These are phyloP conservation scores for Eretmochelys imbricata DNA, from an alignment of 2,113 vertebrate genomes.

Conservation along the genomic window DNA sequence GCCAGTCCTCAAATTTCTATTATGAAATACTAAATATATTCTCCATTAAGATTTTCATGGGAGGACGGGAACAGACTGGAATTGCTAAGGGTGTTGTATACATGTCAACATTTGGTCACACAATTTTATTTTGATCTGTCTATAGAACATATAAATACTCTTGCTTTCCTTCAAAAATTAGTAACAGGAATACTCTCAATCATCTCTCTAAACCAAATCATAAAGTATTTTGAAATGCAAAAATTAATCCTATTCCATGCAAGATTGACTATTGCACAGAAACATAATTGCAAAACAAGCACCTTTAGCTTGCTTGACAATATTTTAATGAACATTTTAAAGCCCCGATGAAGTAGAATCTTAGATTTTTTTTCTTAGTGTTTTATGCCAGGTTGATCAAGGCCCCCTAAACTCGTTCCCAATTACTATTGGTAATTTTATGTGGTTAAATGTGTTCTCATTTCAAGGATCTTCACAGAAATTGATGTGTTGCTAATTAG, in stretches of 20 bases:
- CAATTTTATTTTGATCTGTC: constrained; percentile 15
- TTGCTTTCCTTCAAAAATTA: constrained; percentile 40
- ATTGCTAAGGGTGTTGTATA: background rate
- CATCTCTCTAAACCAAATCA: background rate
- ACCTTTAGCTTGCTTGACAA: background rate
- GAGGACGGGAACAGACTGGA: background rate
- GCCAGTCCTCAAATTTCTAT: background rate
- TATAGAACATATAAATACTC: constrained; percentile 13
- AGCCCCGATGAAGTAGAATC: background rate
- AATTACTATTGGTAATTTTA: background rate
- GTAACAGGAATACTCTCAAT: constrained; percentile 17
- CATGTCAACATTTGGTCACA: constrained; percentile 13
- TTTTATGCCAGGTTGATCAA: background rate
- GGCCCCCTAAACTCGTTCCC: background rate
- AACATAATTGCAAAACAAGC: constrained; percentile 44
- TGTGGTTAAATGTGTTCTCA: background rate
- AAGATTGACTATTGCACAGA: background rate
- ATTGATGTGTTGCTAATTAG: background rate
- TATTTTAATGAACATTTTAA: background rate
- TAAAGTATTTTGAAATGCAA: constrained; percentile 53
- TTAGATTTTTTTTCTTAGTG: background rate
- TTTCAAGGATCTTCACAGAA: background rate
- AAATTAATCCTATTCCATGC: constrained; percentile 44
- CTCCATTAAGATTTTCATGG: fast-evolving
- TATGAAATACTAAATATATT: background rate